Base-by-base conservation (phyloP, 2,888 invertebrate species). In the Fragum whitleyi region DNA sequence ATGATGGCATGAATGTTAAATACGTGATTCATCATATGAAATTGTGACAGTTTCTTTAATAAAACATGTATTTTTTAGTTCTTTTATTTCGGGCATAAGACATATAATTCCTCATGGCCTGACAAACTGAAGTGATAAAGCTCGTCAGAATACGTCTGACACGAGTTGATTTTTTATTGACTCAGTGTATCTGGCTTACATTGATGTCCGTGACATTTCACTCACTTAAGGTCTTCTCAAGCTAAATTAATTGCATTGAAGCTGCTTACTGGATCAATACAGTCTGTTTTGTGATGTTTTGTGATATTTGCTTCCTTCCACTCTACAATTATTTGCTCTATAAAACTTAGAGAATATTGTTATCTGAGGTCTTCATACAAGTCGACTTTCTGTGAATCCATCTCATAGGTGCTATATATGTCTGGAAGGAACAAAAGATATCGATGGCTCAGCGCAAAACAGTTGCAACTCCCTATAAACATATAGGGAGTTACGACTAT, bases 231-330 rank as follows among this genome's bases (percentile, higher is more conserved):
- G 65, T 65, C 65, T 32, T 36, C 65, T 65, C 42, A 42, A 39
- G 42, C 42, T 42, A 65, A 65, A 65, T 65, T 65, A 65, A 65
- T 65, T 65, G 65, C 23, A 42, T 39, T 21, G 21, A 65, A 39
- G 26, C 36, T 42, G 57, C 28, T 36, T 32, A 65, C 32, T 65
- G 42, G 65, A 65, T 65, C 65, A 65, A 65, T 65, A 39, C 7
- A 36, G 65, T 65, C 65, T 65, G 39, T 65, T 39, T 65, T n/a
- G 61, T 61, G 61, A n/a, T 32, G 32, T 47, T 9, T 39, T 39
- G 39, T 39, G 39, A 39, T 39, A 14, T 39, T 47, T 47, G 47
- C 19, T 47, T 14, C 47, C n/a, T 47, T 47, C 47, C n/a, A 47
- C 19, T 9, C 7, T 47, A 47, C 47, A 47, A 47, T 47, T 47